These are phyloP conservation scores for Mormyrus iriodes DNA, from an alignment of 2,113 vertebrate genomes.

Conservation along the genomic window DNA sequence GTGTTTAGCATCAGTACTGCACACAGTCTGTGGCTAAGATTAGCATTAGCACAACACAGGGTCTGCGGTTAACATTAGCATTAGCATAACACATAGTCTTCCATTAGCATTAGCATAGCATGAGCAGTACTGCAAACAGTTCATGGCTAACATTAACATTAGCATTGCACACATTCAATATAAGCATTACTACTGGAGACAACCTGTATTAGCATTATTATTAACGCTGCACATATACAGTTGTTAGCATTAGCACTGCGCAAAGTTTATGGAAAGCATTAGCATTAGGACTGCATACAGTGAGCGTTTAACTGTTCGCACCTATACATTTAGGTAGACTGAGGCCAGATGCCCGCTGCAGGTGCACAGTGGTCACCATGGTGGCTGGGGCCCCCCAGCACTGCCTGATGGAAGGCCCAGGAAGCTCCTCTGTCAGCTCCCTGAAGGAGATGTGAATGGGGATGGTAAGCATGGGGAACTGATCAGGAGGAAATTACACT, in stretches of 20 bases:
- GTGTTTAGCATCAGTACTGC: too few relatives aligned
- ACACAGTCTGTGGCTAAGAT: not conserved
- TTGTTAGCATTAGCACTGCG: not conserved
- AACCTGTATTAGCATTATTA: not conserved
- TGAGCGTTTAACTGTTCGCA: conserved; percentile 20
- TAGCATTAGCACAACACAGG: not conserved
- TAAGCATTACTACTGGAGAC: not conserved
- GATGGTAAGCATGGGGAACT: not conserved
- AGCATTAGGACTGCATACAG: not conserved
- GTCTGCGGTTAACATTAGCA: not conserved
- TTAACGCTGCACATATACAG: not conserved
- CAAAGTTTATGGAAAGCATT: not conserved
- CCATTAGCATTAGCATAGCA: not conserved
- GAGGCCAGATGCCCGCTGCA: conserved; percentile 55
- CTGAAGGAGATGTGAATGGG: conserved; percentile 31
- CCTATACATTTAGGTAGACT: conserved; percentile 53
- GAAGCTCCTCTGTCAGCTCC: conserved; percentile 58
- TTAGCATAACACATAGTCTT: not conserved
- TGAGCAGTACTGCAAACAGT: not conserved
- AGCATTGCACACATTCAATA: not conserved
- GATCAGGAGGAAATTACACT: not conserved
- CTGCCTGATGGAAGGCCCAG: conserved; percentile 43
- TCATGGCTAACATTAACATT: not conserved
- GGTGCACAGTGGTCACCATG: conserved; percentile 59
- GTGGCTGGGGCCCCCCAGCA: conserved; percentile 55